These are phyloP conservation scores for Drosophila gunungcola DNA, from an alignment of 1,140 invertebrate species.

Conservation along the genomic window DNA sequence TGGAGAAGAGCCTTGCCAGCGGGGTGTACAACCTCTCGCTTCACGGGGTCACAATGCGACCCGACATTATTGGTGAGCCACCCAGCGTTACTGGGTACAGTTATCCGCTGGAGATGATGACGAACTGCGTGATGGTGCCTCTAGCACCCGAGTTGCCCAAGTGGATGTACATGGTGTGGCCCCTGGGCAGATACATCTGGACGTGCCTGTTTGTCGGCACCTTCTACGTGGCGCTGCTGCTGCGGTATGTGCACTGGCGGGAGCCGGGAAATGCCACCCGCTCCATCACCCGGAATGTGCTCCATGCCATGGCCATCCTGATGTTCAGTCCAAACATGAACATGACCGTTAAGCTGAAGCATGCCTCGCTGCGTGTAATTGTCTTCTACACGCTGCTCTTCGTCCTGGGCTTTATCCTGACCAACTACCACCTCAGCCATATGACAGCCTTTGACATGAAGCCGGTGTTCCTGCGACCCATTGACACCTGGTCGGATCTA, in stretches of 20 bases:
- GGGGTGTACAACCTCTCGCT: slow-evolving; percentile 61
- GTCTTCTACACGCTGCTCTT: slow-evolving; percentile 66
- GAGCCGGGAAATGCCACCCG: slow-evolving; percentile 19
- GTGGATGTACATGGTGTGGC: slow-evolving; percentile 78
- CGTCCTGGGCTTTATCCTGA: slow-evolving; percentile 62
- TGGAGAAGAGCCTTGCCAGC: slow-evolving; percentile 34
- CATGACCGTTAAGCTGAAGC: slow-evolving; percentile 54
- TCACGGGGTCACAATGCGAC: slow-evolving; percentile 43
- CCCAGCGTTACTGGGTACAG: slow-evolving; percentile 31
- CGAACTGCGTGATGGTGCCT: slow-evolving; percentile 76
- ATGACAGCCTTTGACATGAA: slow-evolving; percentile 76
- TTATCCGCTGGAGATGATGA: slow-evolving; percentile 64
- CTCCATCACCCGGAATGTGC: slow-evolving; percentile 47
- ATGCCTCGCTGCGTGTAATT: slow-evolving; percentile 35
- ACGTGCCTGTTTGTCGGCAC: slow-evolving; percentile 44
- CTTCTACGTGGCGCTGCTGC: slow-evolving; percentile 67
- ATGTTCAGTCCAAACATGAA: slow-evolving; percentile 75
- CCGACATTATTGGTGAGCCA: slow-evolving; percentile 3
- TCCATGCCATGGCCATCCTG: slow-evolving; percentile 57
- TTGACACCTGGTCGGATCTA: slow-evolving; percentile 64
- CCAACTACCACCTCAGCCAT: slow-evolving; percentile 72
- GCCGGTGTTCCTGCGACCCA: slow-evolving; percentile 64
- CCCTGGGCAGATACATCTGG: slow-evolving; percentile 71
- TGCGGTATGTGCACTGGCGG: slow-evolving; percentile 53
- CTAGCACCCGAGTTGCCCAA: slow-evolving; percentile 74